phyloP scores from a whole-genome alignment of 2,888 invertebrate genomes.

The Microctonus brassicae region DNA sequence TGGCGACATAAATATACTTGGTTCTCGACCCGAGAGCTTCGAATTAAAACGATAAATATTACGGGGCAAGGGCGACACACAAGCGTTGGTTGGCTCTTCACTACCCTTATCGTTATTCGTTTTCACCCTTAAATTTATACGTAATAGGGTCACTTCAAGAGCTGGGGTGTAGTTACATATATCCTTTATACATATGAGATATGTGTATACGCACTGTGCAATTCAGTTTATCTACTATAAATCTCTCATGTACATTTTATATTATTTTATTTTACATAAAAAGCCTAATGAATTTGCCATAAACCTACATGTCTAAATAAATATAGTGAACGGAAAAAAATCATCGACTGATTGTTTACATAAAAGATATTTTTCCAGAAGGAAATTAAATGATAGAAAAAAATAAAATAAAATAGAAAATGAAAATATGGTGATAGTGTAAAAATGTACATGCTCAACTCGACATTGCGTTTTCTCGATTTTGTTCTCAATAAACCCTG shows the following conservation, averaged over 20 bases:
- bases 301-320: neutral
- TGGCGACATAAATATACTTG: constrained; percentile 57
- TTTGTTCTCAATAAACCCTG: neutral
- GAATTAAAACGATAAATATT: constrained; percentile 60
- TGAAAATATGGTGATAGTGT: neutral
- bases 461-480: neutral
- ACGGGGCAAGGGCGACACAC: constrained; percentile 28
- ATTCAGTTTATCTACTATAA: neutral
- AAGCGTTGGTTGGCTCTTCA: too few relatives aligned
- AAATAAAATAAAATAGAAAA: neutral
- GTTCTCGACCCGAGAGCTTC: constrained; percentile 49
- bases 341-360: neutral
- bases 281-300: neutral
- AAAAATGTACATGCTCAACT: neutral
- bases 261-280: neutral
- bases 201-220: neutral
- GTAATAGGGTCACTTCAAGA: neutral
- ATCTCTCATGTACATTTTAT: neutral
- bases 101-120: constrained; percentile 5
- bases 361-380: neutral
- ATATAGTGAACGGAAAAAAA: neutral
- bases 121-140: neutral
- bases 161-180: neutral
- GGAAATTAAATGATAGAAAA: neutral
- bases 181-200: neutral